Conservation (phyloP, 2,888 invertebrate species). For the Drosophila bunnanda region DNA sequence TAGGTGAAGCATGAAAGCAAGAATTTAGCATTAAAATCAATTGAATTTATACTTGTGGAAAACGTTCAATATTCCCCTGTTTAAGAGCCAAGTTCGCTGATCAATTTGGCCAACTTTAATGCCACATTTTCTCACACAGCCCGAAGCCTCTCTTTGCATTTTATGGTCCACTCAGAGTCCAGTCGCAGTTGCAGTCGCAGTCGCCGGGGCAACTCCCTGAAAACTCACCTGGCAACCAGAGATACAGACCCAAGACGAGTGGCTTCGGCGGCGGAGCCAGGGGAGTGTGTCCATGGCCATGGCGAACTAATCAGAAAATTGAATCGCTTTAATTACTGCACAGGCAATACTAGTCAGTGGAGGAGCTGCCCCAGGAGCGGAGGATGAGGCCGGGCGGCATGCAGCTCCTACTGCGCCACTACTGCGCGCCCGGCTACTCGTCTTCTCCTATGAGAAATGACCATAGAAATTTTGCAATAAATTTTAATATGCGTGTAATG, state of each 20-base stretch:
- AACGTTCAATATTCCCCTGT: conserved; percentile 15
- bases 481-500: conserved; percentile 81
- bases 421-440: conserved; percentile 52
- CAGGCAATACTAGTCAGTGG: conserved; percentile 79
- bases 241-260: background rate
- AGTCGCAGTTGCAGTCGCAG: conserved; percentile 12
- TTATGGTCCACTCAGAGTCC: conserved; percentile 54
- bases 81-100: conserved; percentile 14
- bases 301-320: conserved; percentile 84
- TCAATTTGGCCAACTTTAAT: conserved; percentile 21
- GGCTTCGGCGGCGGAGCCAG: background rate
- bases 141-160: conserved; percentile 69
- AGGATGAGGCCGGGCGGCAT: conserved; percentile 5
- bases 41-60: conserved; percentile 7
- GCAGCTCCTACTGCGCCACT: conserved; percentile 41
- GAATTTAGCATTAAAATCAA: conserved; percentile 7
- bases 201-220: conserved; percentile 40
- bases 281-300: conserved; percentile 71
- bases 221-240: conserved; percentile 51
- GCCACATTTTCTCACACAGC: conserved; percentile 53
- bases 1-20: background rate
- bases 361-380: conserved; percentile 5
- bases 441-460: conserved; percentile 78
- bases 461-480: conserved; percentile 77
- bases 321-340: conserved; percentile 84